phyloP scores from a whole-genome alignment of 2,113 vertebrate species.

The Peromyscus polionotus region DNA sequence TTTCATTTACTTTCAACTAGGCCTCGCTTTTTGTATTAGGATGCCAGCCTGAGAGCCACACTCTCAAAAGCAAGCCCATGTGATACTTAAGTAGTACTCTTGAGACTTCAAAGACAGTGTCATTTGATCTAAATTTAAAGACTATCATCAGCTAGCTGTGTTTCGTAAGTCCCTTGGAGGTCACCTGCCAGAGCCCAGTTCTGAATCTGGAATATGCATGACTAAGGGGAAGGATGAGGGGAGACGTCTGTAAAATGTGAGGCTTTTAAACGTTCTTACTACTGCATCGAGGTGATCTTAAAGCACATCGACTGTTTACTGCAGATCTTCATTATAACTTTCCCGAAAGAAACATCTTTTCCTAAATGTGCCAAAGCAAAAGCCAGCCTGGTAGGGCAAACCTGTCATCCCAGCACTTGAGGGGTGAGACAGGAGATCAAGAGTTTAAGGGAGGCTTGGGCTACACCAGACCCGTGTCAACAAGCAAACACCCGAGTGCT shows the following conservation, averaged over 20 bases:
- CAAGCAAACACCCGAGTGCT: neutral
- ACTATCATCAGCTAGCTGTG: constrained; percentile 44
- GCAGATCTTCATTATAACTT: constrained; percentile 21
- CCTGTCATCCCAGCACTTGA: neutral
- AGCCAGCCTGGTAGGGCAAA: neutral
- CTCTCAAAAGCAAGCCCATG: neutral
- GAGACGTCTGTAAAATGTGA: neutral
- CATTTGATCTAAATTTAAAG: constrained; percentile 75
- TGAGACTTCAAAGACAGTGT: constrained; percentile 69
- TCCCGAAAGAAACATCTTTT: constrained; percentile 21
- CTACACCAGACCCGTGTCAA: neutral
- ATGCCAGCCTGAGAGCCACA: constrained; percentile 7
- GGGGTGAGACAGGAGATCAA: neutral
- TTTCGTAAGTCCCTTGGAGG: constrained; percentile 32
- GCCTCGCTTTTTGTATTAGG: constrained; percentile 8
- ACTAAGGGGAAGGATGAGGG: neutral
- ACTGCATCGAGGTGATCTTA: neutral
- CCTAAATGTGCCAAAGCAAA: constrained; percentile 25
- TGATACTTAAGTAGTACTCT: constrained; percentile 24
- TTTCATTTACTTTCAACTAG: constrained; percentile 67
- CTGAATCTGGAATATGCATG: constrained; percentile 14
- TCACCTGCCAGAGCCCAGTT: constrained; percentile 62
- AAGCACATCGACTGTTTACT: neutral
- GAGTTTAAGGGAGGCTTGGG: neutral
- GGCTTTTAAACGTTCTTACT: neutral